A percentile compares a stretch with the other conserved stretches of the same genome.
phyloP scores from a whole-genome alignment of 1,140 invertebrate genomes.

The Leptonema lineaticorne region DNA sequence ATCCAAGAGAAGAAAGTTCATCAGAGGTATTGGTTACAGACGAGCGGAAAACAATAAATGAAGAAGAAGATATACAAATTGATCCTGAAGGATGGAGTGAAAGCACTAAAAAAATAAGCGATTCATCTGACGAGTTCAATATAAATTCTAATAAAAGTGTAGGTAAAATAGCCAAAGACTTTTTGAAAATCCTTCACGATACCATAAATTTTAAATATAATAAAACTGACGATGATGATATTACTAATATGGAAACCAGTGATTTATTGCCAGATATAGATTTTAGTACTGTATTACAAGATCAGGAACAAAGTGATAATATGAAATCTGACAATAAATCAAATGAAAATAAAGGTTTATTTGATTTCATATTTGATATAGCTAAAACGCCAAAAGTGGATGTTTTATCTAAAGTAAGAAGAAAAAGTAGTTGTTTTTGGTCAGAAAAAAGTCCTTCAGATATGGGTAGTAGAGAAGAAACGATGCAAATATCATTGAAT shows the following conservation, averaged over 20 bases:
- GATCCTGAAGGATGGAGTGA: slow-evolving; percentile 45
- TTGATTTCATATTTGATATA: slow-evolving; percentile 54
- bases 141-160: slow-evolving; percentile 45
- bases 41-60: background rate
- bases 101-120: slow-evolving; percentile 37
- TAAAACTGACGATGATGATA: slow-evolving; percentile 47
- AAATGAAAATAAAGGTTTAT: slow-evolving; percentile 49
- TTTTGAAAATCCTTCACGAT: slow-evolving; percentile 55
- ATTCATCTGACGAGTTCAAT: background rate
- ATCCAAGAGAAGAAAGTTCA: slow-evolving; percentile 15
- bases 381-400: slow-evolving; percentile 53
- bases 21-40: background rate
- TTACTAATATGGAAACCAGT: slow-evolving; percentile 48
- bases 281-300: slow-evolving; percentile 27
- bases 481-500: slow-evolving; percentile 45
- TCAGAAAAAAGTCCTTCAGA: slow-evolving; percentile 48
- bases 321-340: slow-evolving; percentile 47
- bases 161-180: slow-evolving; percentile 50
- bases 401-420: slow-evolving; percentile 45
- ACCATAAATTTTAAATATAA: slow-evolving; percentile 46
- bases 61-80: slow-evolving; percentile 43
- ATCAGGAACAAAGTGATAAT: background rate
- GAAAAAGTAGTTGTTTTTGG: slow-evolving; percentile 52
- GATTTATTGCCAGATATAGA: slow-evolving; percentile 43
- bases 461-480: slow-evolving; percentile 46